Evolutionary conservation across 1,140 invertebrate species (phyloP).

Genomic region (Meteorus sp.): DNA sequence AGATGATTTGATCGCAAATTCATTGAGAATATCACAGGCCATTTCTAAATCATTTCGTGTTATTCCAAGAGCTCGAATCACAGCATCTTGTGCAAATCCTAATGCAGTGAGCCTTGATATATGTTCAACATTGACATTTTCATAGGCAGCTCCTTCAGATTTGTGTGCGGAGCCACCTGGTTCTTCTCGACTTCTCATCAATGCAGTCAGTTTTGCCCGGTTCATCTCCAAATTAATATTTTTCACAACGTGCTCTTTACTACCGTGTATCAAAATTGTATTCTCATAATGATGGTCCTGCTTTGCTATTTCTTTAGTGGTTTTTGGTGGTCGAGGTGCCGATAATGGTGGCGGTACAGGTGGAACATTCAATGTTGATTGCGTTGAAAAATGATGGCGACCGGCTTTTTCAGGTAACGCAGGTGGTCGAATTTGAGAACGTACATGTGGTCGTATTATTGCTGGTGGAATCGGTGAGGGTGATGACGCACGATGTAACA

Average conservation of each 20-base stretch:
- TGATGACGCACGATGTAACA: slow-evolving; percentile 53
- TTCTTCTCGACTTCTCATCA: slow-evolving; percentile 54
- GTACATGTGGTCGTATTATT: slow-evolving; percentile 39
- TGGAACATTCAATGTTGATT: slow-evolving; percentile 38
- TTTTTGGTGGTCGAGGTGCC: slow-evolving; percentile 48
- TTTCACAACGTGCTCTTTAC: slow-evolving; percentile 53
- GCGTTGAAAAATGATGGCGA: slow-evolving; percentile 38
- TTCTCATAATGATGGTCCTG: slow-evolving; percentile 66
- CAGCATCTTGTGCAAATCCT: slow-evolving; percentile 86
- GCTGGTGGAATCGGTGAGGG: slow-evolving; percentile 41
- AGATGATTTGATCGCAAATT: slow-evolving; percentile 76
- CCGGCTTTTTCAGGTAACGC: slow-evolving; percentile 45
- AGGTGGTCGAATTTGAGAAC: slow-evolving; percentile 35
- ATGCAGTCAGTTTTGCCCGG: slow-evolving; percentile 45
- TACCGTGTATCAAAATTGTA: slow-evolving; percentile 63
- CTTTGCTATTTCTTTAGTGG: slow-evolving; percentile 37
- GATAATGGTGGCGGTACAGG: slow-evolving; percentile 52
- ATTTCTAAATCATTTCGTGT: slow-evolving; percentile 91
- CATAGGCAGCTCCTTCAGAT: slow-evolving; percentile 64
- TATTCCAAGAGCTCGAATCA: slow-evolving; percentile 86
- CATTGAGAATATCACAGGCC: slow-evolving; percentile 92
- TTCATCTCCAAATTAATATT: slow-evolving; percentile 51
- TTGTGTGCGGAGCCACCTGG: slow-evolving; percentile 39
- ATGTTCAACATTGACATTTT: slow-evolving; percentile 90
- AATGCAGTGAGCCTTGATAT: slow-evolving; percentile 84